Percentiles rank a stretch among this genome's conserved stretches.
Conservation (phyloP, 2,888 invertebrate genomes). For the Notocelia uddmanniana region DNA sequence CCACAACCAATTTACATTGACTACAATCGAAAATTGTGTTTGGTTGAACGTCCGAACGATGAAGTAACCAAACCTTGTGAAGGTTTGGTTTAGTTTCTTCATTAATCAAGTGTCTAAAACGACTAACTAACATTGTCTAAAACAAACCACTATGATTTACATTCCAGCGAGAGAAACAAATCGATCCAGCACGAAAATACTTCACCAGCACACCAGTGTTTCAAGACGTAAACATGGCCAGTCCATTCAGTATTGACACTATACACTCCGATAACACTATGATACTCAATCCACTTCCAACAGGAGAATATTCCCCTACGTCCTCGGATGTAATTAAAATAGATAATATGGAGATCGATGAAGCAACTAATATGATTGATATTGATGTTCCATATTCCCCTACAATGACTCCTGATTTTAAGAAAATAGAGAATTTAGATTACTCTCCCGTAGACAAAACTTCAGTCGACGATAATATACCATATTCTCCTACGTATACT, state of each 20-base stretch:
- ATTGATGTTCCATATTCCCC: conserved; percentile 6
- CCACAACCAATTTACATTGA: too few relatives aligned
- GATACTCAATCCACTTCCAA: conserved; percentile 6
- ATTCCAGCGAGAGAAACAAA: conserved; percentile 19
- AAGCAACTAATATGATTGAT: neutral
- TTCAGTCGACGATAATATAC: neutral
- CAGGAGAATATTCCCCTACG: conserved; percentile 1
- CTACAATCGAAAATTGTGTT: neutral
- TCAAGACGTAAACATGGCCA: neutral
- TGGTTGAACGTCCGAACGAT: too few relatives aligned
- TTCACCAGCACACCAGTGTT: conserved; percentile 6
- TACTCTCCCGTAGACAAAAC: neutral
- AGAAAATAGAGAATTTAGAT: neutral
- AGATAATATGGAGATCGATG: neutral
- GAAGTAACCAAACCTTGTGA: too few relatives aligned
- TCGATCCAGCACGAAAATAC: neutral
- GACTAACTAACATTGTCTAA: neutral
- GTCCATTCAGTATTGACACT: conserved; percentile 18
- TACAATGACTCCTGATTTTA: neutral
- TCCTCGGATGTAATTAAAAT: neutral
- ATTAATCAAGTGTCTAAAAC: neutral
- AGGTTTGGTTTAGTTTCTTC: neutral
- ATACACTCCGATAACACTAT: conserved; percentile 20
- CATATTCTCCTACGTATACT: conserved; percentile 18
- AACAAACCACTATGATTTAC: neutral